Evolutionary conservation across 2,888 invertebrate genomes (phyloP).

Genomic region (Agrochola circellaris): DNA sequence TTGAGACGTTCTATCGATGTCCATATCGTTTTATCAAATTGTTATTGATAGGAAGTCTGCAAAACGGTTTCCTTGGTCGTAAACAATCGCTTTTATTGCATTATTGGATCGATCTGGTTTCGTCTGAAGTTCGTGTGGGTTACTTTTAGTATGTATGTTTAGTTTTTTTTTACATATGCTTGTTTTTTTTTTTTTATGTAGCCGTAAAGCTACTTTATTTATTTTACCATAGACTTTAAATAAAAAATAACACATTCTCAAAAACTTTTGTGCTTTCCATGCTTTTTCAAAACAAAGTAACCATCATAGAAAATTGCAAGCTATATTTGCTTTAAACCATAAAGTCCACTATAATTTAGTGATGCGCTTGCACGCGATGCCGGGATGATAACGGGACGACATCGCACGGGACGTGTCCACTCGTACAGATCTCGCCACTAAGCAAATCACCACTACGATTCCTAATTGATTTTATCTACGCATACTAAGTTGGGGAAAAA

Average conservation of each 20-base stretch:
- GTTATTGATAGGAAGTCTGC: constrained; percentile 69
- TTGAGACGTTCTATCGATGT: constrained; percentile 61
- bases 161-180: neutral
- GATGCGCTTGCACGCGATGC: constrained; percentile 71
- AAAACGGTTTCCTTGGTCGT: constrained; percentile 66
- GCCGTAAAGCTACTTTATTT: neutral
- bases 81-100: constrained; percentile 55
- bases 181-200: too few relatives aligned
- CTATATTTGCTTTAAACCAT: neutral
- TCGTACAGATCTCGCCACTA: constrained; percentile 77
- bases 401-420: constrained; percentile 77
- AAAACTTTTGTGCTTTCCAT: neutral
- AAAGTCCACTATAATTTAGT: constrained; percentile 65
- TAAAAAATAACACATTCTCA: neutral
- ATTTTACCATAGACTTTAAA: neutral
- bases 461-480: constrained; percentile 86
- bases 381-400: constrained; percentile 78
- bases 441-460: constrained; percentile 77
- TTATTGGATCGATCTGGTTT: constrained; percentile 65
- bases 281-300: too few relatives aligned
- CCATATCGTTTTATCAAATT: constrained; percentile 66
- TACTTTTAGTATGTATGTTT: constrained; percentile 19
- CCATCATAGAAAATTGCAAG: neutral
- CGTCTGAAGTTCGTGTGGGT: constrained; percentile 40
- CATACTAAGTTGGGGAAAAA: constrained; percentile 65